Percentiles rank a stretch among this genome's conserved stretches.
These are phyloP conservation scores for Perdita meconis DNA, from an alignment of 2,888 invertebrate species.

Conservation along the genomic window DNA sequence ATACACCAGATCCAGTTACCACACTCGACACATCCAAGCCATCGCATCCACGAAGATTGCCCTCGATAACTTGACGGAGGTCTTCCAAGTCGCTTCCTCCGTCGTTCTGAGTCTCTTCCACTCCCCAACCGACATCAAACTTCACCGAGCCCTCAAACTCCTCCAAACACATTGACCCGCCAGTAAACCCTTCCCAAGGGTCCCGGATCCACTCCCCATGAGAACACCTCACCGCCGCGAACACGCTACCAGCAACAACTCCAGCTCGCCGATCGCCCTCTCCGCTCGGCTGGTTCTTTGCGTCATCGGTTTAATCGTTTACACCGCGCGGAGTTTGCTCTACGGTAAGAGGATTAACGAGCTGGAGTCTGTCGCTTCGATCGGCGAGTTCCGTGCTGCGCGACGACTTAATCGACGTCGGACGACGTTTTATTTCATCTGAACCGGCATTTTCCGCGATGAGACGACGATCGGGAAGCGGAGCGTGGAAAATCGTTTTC, in stretches of 20 bases:
- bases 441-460: slow-evolving; percentile 9
- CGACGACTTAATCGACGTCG: slow-evolving; percentile 45
- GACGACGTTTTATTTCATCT: slow-evolving; percentile 29
- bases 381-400: slow-evolving; percentile 29
- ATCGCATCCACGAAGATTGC: too few relatives aligned
- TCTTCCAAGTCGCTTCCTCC: too few relatives aligned
- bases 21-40: too few relatives aligned
- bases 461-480: neutral
- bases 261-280: slow-evolving; percentile 12
- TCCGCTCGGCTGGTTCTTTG: slow-evolving; percentile 32
- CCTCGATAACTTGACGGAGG: too few relatives aligned
- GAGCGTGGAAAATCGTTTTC: slow-evolving; percentile 12
- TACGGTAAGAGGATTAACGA: slow-evolving; percentile 48
- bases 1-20: too few relatives aligned
- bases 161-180: too few relatives aligned
- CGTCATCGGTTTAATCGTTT: slow-evolving; percentile 48
- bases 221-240: neutral
- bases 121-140: too few relatives aligned
- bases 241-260: neutral
- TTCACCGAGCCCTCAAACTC: too few relatives aligned
- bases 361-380: slow-evolving; percentile 5
- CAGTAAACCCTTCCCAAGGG: neutral
- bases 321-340: slow-evolving; percentile 32
- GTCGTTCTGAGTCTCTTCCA: too few relatives aligned
- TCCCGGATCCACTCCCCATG: neutral